phyloP scores from a whole-genome alignment of 2,797 vertebrate species.

The Phrynocephalus forsythii region DNA sequence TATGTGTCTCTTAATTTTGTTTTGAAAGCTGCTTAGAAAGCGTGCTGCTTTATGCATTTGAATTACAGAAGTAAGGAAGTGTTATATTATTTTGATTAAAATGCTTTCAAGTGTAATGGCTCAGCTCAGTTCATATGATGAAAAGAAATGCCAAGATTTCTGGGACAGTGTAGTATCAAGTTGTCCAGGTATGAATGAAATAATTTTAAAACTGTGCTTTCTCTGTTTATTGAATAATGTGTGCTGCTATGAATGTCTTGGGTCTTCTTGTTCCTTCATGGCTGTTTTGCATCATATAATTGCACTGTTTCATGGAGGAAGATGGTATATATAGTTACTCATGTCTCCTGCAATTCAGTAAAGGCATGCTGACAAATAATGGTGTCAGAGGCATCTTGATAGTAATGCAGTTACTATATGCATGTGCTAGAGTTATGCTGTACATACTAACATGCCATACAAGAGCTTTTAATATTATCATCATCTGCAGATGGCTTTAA shows the following conservation, averaged over 20 bases:
- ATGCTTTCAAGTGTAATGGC: slow-evolving; percentile 26
- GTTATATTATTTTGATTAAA: slow-evolving; percentile 48
- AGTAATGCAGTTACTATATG: slow-evolving; percentile 51
- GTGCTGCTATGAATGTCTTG: slow-evolving; percentile 52
- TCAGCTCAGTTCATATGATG: slow-evolving; percentile 40
- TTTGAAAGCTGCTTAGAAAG: slow-evolving; percentile 24
- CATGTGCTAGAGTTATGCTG: slow-evolving; percentile 58
- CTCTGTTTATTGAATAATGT: neutral
- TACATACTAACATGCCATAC: slow-evolving; percentile 68
- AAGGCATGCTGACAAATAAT: slow-evolving; percentile 67
- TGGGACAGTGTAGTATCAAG: slow-evolving; percentile 29
- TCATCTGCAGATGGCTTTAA: slow-evolving; percentile 62
- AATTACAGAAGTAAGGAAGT: slow-evolving; percentile 59
- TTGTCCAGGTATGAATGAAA: slow-evolving; percentile 36
- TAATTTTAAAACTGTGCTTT: slow-evolving; percentile 44
- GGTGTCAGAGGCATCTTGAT: slow-evolving; percentile 44
- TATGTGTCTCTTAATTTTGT: slow-evolving; percentile 37
- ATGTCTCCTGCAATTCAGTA: slow-evolving; percentile 46
- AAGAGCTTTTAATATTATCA: slow-evolving; percentile 47
- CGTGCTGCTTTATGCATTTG: slow-evolving; percentile 29
- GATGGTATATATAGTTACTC: slow-evolving; percentile 62
- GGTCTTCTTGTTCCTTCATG: slow-evolving; percentile 53
- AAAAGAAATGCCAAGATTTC: slow-evolving; percentile 32
- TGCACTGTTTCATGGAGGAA: slow-evolving; percentile 62
- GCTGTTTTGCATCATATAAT: slow-evolving; percentile 36